A percentile compares a stretch with the other conserved stretches of the same genome.
These are phyloP conservation scores for Trochalopteron elliotii DNA, from an alignment of 2,113 vertebrate species.

Conservation along the genomic window DNA sequence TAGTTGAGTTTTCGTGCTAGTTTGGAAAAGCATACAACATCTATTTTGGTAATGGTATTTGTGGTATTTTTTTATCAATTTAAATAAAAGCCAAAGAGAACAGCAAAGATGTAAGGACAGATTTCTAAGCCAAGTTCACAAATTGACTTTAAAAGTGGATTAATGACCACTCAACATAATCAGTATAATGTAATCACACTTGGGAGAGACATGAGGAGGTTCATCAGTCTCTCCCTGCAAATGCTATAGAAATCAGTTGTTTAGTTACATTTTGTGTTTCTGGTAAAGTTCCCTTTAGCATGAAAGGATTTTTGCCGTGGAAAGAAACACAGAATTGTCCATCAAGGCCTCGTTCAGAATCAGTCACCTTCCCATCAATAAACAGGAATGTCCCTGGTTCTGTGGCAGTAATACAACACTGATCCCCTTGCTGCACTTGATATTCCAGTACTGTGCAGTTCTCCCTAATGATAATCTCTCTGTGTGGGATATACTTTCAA, in stretches of 20 bases:
- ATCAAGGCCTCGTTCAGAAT: background rate
- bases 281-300: background rate
- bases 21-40: background rate
- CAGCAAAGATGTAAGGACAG: background rate
- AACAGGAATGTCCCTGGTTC: background rate
- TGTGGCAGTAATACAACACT: background rate
- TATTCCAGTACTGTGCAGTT: background rate
- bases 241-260: background rate
- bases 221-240: background rate
- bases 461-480: background rate
- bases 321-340: background rate
- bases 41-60: background rate
- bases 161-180: constrained; percentile 24
- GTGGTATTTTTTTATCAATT: background rate
- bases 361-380: background rate
- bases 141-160: constrained; percentile 44
- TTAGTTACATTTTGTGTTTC: background rate
- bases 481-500: background rate
- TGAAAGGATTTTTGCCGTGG: background rate
- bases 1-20: background rate
- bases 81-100: background rate
- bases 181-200: constrained; percentile 25
- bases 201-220: background rate
- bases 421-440: background rate
- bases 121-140: background rate